These are phyloP conservation scores for Brotula barbata DNA, from an alignment of 2,797 vertebrate species.

Conservation along the genomic window DNA sequence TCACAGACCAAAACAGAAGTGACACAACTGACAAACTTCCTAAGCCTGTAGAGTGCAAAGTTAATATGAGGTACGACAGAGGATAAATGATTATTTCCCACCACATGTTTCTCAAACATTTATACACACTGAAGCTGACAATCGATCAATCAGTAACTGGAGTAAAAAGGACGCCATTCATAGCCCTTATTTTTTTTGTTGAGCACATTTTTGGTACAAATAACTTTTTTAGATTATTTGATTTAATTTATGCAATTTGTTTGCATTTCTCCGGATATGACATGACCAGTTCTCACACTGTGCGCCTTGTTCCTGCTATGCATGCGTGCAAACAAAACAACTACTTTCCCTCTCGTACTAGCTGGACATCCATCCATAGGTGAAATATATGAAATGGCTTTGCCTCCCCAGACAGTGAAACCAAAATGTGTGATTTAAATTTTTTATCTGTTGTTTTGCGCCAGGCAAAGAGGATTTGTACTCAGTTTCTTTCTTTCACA, in stretches of 20 bases:
- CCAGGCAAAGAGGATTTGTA: background rate
- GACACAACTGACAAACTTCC: conserved; percentile 53
- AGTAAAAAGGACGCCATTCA: conserved; percentile 36
- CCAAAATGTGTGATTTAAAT: conserved; percentile 11
- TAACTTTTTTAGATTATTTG: background rate
- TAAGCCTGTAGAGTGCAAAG: background rate
- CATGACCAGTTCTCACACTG: too few species aligned
- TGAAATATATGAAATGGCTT: too few species aligned
- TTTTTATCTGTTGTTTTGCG: conserved; percentile 2
- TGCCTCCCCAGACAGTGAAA: background rate
- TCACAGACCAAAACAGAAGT: conserved; percentile 53
- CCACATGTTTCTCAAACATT: conserved; percentile 18
- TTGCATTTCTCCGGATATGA: too few species aligned
- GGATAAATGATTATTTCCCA: conserved; percentile 31
- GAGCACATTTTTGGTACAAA: conserved; percentile 23
- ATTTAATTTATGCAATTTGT: too few species aligned
- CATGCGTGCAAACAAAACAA: too few species aligned
- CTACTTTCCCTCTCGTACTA: too few species aligned
- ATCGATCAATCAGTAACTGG: conserved; percentile 37
- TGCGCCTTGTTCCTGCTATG: too few species aligned
- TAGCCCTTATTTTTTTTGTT: conserved; percentile 7
- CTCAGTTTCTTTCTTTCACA: conserved; percentile 2
- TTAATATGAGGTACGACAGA: conserved; percentile 25
- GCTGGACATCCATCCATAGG: background rate
- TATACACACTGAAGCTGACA: conserved; percentile 19